These are phyloP conservation scores for Alaudala cheleensis DNA, from an alignment of 2,113 vertebrate species.

Conservation along the genomic window DNA sequence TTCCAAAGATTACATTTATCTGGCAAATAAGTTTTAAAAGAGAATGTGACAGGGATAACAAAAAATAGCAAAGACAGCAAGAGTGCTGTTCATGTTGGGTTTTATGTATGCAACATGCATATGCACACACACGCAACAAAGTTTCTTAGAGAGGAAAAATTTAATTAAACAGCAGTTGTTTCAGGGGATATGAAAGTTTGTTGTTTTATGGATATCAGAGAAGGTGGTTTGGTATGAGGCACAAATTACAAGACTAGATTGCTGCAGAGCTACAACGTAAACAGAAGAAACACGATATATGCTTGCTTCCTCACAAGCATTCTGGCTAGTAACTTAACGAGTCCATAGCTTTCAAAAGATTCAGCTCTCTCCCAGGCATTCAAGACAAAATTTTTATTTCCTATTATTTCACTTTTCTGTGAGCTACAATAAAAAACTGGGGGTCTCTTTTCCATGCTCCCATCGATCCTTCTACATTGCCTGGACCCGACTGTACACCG, in stretches of 20 bases:
- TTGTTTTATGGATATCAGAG: not conserved
- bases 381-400: not conserved
- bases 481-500: not conserved
- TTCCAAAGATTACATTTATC: not conserved
- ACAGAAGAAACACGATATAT: not conserved
- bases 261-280: not conserved
- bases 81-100: not conserved
- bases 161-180: not conserved
- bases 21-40: not conserved
- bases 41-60: not conserved
- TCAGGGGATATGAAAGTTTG: not conserved
- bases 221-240: not conserved
- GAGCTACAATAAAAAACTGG: not conserved
- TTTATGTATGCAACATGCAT: not conserved
- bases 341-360: not conserved
- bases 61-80: not conserved
- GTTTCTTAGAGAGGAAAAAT: not conserved
- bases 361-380: not conserved
- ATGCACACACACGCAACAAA: not conserved
- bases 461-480: not conserved
- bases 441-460: not conserved
- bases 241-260: not conserved
- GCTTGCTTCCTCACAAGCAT: not conserved
- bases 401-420: not conserved
- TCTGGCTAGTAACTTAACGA: not conserved